phyloP scores from a whole-genome alignment of 2,797 vertebrate genomes.

The Phrynocephalus guinanensis region DNA sequence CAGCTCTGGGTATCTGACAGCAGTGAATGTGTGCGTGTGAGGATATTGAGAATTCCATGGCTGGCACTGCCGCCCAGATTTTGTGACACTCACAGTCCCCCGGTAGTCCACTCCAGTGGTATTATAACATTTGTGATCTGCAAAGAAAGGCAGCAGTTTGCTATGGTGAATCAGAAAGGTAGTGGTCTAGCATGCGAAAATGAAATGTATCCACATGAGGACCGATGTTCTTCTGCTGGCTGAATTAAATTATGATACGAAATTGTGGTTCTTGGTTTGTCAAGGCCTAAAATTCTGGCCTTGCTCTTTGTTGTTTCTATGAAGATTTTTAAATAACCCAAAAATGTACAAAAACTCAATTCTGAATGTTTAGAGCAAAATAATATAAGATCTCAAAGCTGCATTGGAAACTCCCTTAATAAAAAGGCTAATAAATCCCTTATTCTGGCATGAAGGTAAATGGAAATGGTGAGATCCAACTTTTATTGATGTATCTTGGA shows the following conservation, averaged over 20 bases:
- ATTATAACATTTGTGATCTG: conserved; percentile 98
- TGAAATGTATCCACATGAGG: neutral
- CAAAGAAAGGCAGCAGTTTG: neutral
- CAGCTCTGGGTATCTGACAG: conserved; percentile 90
- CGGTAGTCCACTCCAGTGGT: conserved; percentile 91
- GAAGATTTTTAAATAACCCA: conserved; percentile 67
- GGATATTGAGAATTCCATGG: conserved; percentile 99
- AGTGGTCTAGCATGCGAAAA: too few relatives aligned
- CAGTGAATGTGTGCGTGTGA: conserved; percentile 92
- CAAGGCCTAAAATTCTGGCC: conserved; percentile 14
- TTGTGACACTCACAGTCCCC: conserved; percentile 91
- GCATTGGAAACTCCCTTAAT: conserved; percentile 40
- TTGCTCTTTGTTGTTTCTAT: conserved; percentile 61
- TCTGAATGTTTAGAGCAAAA: conserved; percentile 53
- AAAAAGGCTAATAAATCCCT: neutral
- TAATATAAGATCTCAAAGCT: conserved; percentile 51
- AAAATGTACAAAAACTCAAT: conserved; percentile 42
- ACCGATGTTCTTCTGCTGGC: neutral
- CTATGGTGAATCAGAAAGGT: fast-evolving
- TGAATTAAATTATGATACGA: neutral
- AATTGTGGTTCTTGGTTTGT: conserved; percentile 25
- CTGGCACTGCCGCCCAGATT: conserved; percentile 95
- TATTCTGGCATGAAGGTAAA: conserved; percentile 49
- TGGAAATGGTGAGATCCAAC: conserved; percentile 15
- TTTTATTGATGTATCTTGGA: conserved; percentile 44